Base-by-base conservation (phyloP, 2,113 vertebrate species). In the Pedionomus torquatus region DNA sequence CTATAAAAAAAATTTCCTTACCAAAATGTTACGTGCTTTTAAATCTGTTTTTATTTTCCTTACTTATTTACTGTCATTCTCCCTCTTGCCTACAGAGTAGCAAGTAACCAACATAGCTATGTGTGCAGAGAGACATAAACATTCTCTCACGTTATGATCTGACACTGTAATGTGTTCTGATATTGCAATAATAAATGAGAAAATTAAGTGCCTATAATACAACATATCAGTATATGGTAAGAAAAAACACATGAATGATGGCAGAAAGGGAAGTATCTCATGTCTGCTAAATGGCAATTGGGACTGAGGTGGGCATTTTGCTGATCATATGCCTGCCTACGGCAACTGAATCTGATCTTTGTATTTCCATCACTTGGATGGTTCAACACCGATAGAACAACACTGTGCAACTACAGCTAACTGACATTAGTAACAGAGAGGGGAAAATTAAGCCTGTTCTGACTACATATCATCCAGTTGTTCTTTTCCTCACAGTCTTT, bases 31-130 rank as follows among this genome's bases (percentile, higher is more conserved):
- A 79, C 30, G 2, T 76, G 66, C 61, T 93, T 95, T 96, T 44
- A 87, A 92, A 92, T 64, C 72, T 93, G 83, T 79, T 96, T 93
- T 91, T 91, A 95, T 93, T 92, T 95, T 77, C 80, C 41, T 89
- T 87, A 58, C 33, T 79, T 95, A 92, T 89, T 97, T 95, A 93
- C 48, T 84, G 58, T 87, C 48, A 60, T 76, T 82, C 52, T 48
- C 48, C 7, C 30, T 39, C 28, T 18, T 0, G 0, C 64, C 48
- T 55, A 39, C 37, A 44, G 63, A 84, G 46, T 18, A 95, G 54
- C 37, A 76, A 58, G 88, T n/a, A 83, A 78, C 87, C 41, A 76
- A 57, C 61, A 57, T 57, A 79, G 52, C 83, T 76, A 63, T 76
- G 57, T 44, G 79, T 69, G 90, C 61, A 92, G 25, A 83, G 46